Evolutionary conservation across 2,797 vertebrate genomes (phyloP), one percentile per base, ranked within the genome.

Genomic region (Rachycentron canadum): DNA sequence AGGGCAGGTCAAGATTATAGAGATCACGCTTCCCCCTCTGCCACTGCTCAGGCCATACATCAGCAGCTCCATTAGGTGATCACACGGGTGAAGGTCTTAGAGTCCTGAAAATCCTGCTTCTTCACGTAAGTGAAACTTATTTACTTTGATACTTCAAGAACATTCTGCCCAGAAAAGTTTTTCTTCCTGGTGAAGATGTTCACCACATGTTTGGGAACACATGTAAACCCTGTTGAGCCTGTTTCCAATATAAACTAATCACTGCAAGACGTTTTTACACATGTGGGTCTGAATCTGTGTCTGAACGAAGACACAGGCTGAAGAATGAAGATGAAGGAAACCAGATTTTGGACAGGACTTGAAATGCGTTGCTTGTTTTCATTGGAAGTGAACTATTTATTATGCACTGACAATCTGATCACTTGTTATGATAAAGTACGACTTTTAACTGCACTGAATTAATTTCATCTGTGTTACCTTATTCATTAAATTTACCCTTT

Each of bases 11-110:
- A 56, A 63, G 74, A 65, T 75, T 78, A 69, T n/a, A 68, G 60
- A 79, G 81, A 84, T 70, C 59, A 50, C 1, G 40, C 53, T 67
- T 43, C 52, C 49, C n/a, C n/a, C 64, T 66, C 63, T 43, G 61
- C 69, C 38, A 30, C 59, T 6, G 76, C 14, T 58, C 65, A 40
- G 26, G 25, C 65, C 38, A 34, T 47, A 59, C 66, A 66, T 58
- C 55, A 58, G 19, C 43, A 21, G 66, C 67, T 68, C 57, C 3
- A n/a, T 68, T 26, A 62, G 62, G 41, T 8, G 17, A 52, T 66
- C 57, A 47, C 9, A 28, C 6, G 50, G 8, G 23, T 43, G 45
- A 21, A 52, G 30, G 30, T 53, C n/a, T 19, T 23, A 13, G n/a
- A 32, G 32, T 32, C 32, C 32, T 32, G 7, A 32, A 32, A 32